Percentiles rank a stretch among this genome's conserved stretches.
Conservation (phyloP, 2,888 invertebrate genomes). For the Caenorhabditis parvicauda region DNA sequence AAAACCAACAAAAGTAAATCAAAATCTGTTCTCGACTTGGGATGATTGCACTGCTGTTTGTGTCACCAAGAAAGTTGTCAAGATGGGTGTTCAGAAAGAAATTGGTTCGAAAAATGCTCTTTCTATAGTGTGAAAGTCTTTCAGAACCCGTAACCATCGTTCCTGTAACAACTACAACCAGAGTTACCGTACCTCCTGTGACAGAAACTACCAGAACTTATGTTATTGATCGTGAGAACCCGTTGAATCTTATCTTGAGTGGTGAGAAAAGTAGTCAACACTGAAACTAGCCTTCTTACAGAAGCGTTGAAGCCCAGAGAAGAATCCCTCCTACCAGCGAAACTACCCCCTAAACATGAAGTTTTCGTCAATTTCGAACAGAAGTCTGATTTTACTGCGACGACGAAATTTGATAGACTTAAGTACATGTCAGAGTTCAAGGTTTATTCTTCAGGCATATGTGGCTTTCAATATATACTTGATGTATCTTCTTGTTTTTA, state of each 20-base stretch:
- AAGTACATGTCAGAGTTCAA: conserved; percentile 37
- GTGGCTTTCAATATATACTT: no score
- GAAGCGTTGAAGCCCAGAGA: conserved; percentile 21
- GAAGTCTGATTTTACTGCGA: conserved; percentile 19
- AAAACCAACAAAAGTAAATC: conserved; percentile 12
- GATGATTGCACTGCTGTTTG: conserved; percentile 20
- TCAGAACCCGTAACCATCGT: conserved; percentile 4
- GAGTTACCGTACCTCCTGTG: not conserved
- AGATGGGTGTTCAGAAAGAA: no score
- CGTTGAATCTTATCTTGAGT: conserved; percentile 17
- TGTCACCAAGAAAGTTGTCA: conserved; percentile 6
- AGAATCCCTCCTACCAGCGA: conserved; percentile 16
- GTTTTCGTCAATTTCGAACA: conserved; percentile 15
- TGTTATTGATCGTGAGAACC: conserved; percentile 8
- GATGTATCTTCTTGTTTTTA: not conserved
- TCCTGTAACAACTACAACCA: conserved; percentile 1
- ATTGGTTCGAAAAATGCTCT: no score
- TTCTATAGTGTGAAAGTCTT: not conserved
- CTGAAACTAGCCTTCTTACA: not conserved
- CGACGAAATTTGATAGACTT: conserved; percentile 26
- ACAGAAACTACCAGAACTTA: conserved; percentile 1
- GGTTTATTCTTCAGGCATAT: no score
- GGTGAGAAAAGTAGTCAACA: not conserved
- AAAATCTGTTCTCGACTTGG: conserved; percentile 29
- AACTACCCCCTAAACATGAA: conserved; percentile 18